Conservation (phyloP, 2,113 vertebrate species). For the Cheirogaleus medius region DNA sequence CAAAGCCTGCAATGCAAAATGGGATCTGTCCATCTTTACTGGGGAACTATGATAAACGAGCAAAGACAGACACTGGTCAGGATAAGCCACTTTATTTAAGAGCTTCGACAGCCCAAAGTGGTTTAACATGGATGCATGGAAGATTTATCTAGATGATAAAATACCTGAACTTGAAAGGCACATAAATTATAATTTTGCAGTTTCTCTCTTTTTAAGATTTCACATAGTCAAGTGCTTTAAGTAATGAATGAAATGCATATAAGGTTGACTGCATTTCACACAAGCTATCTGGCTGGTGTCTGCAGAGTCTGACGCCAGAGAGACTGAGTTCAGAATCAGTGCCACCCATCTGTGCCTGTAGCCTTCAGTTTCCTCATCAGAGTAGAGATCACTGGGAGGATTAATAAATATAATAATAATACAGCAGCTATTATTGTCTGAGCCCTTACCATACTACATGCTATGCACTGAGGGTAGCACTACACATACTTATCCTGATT, state of each 20-base stretch:
- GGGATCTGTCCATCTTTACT: slow-evolving; percentile 41
- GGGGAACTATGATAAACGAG: slow-evolving; percentile 69
- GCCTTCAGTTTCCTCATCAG: not conserved
- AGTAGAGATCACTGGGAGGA: not conserved
- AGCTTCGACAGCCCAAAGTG: slow-evolving; percentile 68
- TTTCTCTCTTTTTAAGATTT: slow-evolving; percentile 55
- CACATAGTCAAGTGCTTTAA: slow-evolving; percentile 52
- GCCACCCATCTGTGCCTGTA: not conserved
- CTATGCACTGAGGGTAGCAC: not conserved
- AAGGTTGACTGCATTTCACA: slow-evolving; percentile 32
- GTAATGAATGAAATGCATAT: slow-evolving; percentile 55
- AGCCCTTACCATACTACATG: not conserved
- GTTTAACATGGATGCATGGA: slow-evolving; percentile 66
- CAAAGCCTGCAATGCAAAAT: slow-evolving; percentile 54
- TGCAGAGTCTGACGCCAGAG: not conserved
- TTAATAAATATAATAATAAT: not conserved
- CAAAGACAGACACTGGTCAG: slow-evolving; percentile 70
- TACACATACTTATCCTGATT: not conserved
- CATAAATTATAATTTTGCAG: slow-evolving; percentile 71
- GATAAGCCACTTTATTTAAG: slow-evolving; percentile 74
- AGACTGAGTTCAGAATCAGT: not conserved
- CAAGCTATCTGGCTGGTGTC: not conserved
- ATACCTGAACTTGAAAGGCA: slow-evolving; percentile 72
- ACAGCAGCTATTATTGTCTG: not conserved
- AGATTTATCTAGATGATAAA: slow-evolving; percentile 77